Conservation (phyloP, 2,888 invertebrate genomes). For the Aleiodes leptofemur region DNA sequence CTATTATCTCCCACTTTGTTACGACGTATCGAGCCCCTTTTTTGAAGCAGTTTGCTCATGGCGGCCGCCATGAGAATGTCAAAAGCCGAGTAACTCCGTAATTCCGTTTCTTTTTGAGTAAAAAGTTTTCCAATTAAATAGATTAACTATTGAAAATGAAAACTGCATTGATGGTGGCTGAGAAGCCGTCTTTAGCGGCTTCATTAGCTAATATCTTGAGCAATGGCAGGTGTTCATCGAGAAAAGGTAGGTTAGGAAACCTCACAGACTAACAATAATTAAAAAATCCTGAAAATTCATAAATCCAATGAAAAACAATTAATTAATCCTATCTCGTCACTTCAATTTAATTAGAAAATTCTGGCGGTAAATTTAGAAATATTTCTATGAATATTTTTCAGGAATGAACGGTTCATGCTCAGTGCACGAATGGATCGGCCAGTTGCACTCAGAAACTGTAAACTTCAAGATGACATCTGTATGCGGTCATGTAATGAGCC, state of each 20-base stretch:
- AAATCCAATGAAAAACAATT: no score
- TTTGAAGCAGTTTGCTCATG: constrained; percentile 29
- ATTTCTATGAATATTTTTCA: constrained; percentile 65
- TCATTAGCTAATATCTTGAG: constrained; percentile 96
- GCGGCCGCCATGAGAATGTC: constrained; percentile 26
- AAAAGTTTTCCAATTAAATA: background rate
- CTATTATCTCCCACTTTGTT: background rate
- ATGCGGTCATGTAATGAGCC: constrained; percentile 98
- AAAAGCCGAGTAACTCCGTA: background rate
- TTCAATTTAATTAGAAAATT: no score
- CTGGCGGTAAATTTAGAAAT: background rate
- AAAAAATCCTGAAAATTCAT: background rate
- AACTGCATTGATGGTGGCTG: constrained; percentile 97
- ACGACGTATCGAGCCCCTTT: background rate
- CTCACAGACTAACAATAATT: no score
- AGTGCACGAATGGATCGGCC: constrained; percentile 95
- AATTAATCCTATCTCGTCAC: no score
- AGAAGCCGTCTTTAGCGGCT: constrained; percentile 98
- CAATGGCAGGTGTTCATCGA: constrained; percentile 85
- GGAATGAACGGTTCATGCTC: constrained; percentile 94
- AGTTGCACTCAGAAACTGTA: constrained; percentile 84
- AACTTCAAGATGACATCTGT: constrained; percentile 98
- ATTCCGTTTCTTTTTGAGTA: background rate
- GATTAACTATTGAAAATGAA: constrained; percentile 79
- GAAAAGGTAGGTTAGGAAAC: constrained; percentile 81